Evolutionary conservation across 2,888 invertebrate species (phyloP), one percentile per base, ranked within the genome.

Genomic region (Pristionchus entomophagus): DNA sequence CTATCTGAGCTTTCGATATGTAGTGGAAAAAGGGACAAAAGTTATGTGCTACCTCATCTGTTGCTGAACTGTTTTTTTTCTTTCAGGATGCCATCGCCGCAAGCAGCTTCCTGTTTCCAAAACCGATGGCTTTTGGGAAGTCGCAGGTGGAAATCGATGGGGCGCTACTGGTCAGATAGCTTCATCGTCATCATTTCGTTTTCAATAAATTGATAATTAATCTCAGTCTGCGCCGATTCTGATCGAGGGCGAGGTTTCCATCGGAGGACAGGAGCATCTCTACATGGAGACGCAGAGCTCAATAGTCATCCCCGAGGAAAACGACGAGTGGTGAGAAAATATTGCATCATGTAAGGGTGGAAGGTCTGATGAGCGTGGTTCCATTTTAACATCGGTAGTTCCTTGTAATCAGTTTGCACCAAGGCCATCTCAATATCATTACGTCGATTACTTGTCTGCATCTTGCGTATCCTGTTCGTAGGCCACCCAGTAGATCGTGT

Each of bases 321-420:
- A 94, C 86, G 96, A 96, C 86, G 97, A 97, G 94, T 94, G 85
- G 85, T 85, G 22, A 10, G 81, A 12, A n/a, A n/a, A n/a, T n/a
- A n/a, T n/a, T n/a, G n/a, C n/a, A n/a, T n/a, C n/a, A n/a, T n/a
- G n/a, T n/a, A n/a, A n/a, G n/a, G n/a, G n/a, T 45, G 45, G 45
- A 45, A 10, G n/a, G n/a, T 45, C 14, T 14, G 45, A 45, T 10
- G 10, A 22, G n/a, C n/a, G n/a, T n/a, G n/a, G n/a, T n/a, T n/a
- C n/a, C n/a, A n/a, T n/a, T n/a, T n/a, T n/a, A n/a, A n/a, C n/a
- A n/a, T n/a, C n/a, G n/a, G n/a, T n/a, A n/a, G n/a, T n/a, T n/a
- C n/a, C n/a, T n/a, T n/a, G n/a, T n/a, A n/a, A n/a, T n/a, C n/a
- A n/a, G n/a, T n/a, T n/a, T n/a, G n/a, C n/a, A n/a, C n/a, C n/a